A percentile compares a stretch with the other conserved stretches of the same genome.
phyloP scores from a whole-genome alignment of 1,140 invertebrate genomes.

The Popillia japonica region DNA sequence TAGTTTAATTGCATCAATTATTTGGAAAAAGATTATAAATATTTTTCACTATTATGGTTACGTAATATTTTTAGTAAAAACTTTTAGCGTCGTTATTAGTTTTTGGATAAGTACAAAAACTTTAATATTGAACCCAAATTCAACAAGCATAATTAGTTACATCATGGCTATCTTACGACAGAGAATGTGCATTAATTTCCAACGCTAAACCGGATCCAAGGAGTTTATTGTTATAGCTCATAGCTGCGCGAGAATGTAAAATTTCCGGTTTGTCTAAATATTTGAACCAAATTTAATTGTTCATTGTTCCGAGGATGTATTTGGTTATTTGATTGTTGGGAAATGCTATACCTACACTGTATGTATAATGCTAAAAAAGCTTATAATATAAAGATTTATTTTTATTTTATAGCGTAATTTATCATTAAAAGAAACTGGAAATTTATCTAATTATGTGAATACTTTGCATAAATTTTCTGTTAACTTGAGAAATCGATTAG shows the following conservation, averaged over 20 bases:
- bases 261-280: background rate
- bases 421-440: too few species aligned
- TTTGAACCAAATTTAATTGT: constrained; percentile 4
- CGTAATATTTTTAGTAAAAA: background rate
- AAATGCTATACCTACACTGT: too few species aligned
- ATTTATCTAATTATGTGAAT: too few species aligned
- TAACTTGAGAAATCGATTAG: too few species aligned
- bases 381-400: too few species aligned
- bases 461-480: too few species aligned
- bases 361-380: too few species aligned
- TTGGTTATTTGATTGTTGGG: background rate
- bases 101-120: background rate
- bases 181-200: background rate
- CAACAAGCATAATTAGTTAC: background rate
- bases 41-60: background rate
- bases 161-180: background rate
- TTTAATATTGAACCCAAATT: background rate
- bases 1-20: too few species aligned
- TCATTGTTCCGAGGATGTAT: background rate
- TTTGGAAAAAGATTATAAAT: too few species aligned
- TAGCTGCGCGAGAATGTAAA: background rate
- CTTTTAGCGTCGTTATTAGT: background rate
- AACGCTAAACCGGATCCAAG: background rate
- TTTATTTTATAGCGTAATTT: too few species aligned
- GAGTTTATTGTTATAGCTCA: background rate